Evolutionary conservation across 2,888 invertebrate genomes (phyloP).

Genomic region (Imbricaverruca yamaguchii): DNA sequence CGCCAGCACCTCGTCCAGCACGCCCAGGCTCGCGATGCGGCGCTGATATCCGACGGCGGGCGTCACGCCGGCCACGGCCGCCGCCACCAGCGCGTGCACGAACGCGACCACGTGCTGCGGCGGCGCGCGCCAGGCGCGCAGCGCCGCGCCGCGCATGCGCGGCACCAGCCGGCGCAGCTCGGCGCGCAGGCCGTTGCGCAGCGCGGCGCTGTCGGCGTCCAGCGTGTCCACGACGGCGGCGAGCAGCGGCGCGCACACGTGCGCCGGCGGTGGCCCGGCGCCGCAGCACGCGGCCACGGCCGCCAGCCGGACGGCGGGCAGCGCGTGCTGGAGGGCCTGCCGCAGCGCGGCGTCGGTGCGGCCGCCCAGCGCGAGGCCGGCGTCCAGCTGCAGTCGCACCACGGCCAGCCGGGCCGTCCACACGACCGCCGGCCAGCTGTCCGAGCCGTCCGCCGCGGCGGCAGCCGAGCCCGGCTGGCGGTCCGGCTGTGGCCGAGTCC

Average conservation of each 20-base stretch:
- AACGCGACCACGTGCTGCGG: not conserved
- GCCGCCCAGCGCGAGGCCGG: not conserved
- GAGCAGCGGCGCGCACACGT: conserved; percentile 3
- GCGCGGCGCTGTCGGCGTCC: not conserved
- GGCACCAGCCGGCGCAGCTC: conserved; percentile 14
- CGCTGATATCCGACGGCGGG: conserved; percentile 24
- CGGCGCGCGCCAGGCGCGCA: not conserved
- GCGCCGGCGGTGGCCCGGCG: not conserved
- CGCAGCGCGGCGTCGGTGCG: not conserved
- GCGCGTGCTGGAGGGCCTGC: not conserved
- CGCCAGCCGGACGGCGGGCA: not conserved
- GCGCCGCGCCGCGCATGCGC: not conserved
- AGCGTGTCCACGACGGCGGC: not conserved
- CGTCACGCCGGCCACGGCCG: not conserved
- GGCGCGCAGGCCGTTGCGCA: not conserved
- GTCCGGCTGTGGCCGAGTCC: too few species aligned
- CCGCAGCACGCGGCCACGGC: not conserved
- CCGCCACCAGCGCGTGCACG: not conserved
- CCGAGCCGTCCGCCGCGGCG: too few species aligned
- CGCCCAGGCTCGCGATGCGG: conserved; percentile 9
- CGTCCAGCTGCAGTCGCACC: conserved; percentile 22
- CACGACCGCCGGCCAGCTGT: conserved; percentile 2
- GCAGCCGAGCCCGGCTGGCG: too few species aligned
- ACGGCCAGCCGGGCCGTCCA: conserved; percentile 29
- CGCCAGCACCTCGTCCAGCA: conserved; percentile 1